Conservation (phyloP, 2,797 vertebrate species). For the Danio albolineatus region DNA sequence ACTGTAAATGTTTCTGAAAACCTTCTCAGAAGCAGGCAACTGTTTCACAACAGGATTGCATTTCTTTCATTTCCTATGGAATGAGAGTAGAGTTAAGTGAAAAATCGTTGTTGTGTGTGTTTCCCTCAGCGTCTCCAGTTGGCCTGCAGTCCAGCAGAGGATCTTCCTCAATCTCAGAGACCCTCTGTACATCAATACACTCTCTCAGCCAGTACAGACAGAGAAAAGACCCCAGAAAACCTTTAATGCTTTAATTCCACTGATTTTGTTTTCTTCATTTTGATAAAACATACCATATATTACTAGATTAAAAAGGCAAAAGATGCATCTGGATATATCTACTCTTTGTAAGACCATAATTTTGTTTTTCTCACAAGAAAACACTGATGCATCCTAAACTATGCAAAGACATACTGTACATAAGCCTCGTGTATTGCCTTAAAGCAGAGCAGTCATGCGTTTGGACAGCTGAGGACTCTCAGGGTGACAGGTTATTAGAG, state of each 20-base stretch:
- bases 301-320: neutral
- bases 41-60: neutral
- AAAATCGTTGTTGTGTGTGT: neutral
- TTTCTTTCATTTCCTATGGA: constrained; percentile 10
- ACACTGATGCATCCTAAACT: neutral
- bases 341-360: neutral
- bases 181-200: constrained; percentile 43
- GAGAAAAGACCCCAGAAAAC: constrained; percentile 5
- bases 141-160: constrained; percentile 59
- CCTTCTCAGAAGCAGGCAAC: neutral
- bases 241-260: neutral
- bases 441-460: neutral
- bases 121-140: constrained; percentile 66
- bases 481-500: neutral
- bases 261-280: neutral
- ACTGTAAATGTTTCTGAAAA: neutral
- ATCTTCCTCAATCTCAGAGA: constrained; percentile 65
- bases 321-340: neutral
- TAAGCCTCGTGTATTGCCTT: neutral
- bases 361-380: neutral
- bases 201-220: neutral
- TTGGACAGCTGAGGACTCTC: constrained; percentile 1
- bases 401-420: neutral
- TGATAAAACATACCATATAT: neutral
- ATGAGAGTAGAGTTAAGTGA: neutral